Base-by-base conservation (phyloP, 2,888 invertebrate species). In the Drepana falcataria region DNA sequence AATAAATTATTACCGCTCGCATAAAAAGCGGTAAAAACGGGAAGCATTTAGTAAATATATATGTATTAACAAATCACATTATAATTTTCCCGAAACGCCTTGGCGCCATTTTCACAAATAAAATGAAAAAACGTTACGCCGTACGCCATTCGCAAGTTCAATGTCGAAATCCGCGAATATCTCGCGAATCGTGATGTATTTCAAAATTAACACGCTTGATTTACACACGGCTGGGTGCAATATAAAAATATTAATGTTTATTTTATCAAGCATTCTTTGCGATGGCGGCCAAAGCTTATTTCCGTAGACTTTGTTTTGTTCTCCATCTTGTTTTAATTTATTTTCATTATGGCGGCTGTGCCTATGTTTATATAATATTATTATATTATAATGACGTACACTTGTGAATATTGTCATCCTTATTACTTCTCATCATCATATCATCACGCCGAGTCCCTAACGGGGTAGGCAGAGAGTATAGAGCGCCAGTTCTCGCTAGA, bases 41-140 rank as follows among this genome's bases (percentile, higher is more conserved):
- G 21, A 21, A 21, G 21, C 21, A 21, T 21, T 21, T 21, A 21
- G 21, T 21, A 21, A 21, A 21, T 21, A 21, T 21, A 21, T 21
- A 21, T 21, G n/a, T n/a, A n/a, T n/a, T n/a, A n/a, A 21, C 21
- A 0, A 21, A 21, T 21, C 21, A 21, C 21, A 21, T 21, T 21
- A 21, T 21, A 21, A 44, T 44, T 7, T 33, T 9, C 35, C 34
- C 21, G 35, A 44, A 58, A 58, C 56, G 53, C 64, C 63, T 66
- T 70, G 65, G 61, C 71, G 68, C 76, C 61, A 71, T 75, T 75
- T 60, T 57, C 37, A 58, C 61, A 65, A 55, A 64, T 61, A 61
- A 65, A 55, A 64, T 61, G 62, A 64, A 75, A 75, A 68, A 77
- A 73, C 72, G 73, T 67, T 55, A 59, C 55, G 49, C 61, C 21